These are phyloP conservation scores for Aporophyla lueneburgensis DNA, from an alignment of 2,888 invertebrate genomes.

Conservation along the genomic window DNA sequence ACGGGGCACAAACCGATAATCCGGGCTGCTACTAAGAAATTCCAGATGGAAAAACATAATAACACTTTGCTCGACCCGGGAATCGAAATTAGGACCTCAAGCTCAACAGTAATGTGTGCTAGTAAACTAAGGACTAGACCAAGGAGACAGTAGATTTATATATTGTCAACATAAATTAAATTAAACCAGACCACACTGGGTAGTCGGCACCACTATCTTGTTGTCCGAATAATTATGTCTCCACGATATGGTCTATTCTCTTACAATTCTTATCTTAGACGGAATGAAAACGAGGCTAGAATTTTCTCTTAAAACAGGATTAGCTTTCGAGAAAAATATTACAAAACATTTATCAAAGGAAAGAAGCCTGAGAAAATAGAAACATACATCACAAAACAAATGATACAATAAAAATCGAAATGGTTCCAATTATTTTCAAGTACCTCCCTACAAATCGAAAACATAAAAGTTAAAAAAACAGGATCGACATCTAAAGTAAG, in stretches of 20 bases:
- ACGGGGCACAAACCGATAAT: background rate
- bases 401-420: constrained; percentile 20
- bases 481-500: constrained; percentile 65
- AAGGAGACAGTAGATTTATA: no score
- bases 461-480: constrained; percentile 35
- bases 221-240: background rate
- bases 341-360: background rate
- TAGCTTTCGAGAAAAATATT: background rate
- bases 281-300: background rate
- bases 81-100: no score
- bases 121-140: no score
- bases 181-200: background rate
- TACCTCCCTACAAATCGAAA: constrained; percentile 6
- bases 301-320: background rate
- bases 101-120: no score
- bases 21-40: no score
- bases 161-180: background rate
- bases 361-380: background rate
- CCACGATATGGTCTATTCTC: background rate
- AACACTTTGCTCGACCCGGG: no score
- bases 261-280: background rate
- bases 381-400: constrained; percentile 9
- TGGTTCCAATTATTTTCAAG: constrained; percentile 39
- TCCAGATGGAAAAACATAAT: no score
- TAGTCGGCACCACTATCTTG: background rate